Percentiles rank a stretch among this genome's conserved stretches.
Evolutionary conservation across 2,888 invertebrate genomes (phyloP).

Genomic region (Selenia dentaria): DNA sequence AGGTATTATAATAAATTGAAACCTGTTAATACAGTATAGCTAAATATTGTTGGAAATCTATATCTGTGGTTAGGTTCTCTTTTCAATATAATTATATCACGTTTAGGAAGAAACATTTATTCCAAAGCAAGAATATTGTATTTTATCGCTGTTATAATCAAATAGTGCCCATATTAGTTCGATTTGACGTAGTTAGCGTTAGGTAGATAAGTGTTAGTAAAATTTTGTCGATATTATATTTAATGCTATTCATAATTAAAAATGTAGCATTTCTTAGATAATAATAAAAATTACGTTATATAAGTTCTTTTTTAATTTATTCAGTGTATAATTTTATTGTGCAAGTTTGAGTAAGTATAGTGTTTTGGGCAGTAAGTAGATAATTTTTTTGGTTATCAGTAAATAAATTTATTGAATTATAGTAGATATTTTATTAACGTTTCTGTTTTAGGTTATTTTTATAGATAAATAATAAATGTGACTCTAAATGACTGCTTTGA

Average conservation of each 20-base stretch:
- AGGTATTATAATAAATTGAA: conserved; percentile 31
- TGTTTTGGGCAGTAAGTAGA: conserved; percentile 1
- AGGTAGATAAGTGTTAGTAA: conserved; percentile 72
- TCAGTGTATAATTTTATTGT: conserved; percentile 4
- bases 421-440: not conserved
- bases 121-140: conserved; percentile 21
- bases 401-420: conserved; percentile 5
- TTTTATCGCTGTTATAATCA: conserved; percentile 34
- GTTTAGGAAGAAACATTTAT: conserved; percentile 17
- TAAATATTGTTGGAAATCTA: conserved; percentile 40
- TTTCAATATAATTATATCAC: conserved; percentile 1
- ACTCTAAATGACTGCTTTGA: conserved; percentile 57
- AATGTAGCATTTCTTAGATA: conserved; percentile 33
- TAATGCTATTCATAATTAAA: conserved; percentile 47
- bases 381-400: conserved; percentile 7
- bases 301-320: not conserved
- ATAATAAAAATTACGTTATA: conserved; percentile 7
- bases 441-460: conserved; percentile 13
- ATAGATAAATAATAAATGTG: conserved; percentile 74
- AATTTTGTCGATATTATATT: conserved; percentile 49
- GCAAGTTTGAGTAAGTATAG: conserved; percentile 7
- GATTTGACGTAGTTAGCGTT: conserved; percentile 65
- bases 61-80: conserved; percentile 28
- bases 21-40: conserved; percentile 14
- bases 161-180: conserved; percentile 65